phyloP scores from a whole-genome alignment of 2,797 vertebrate genomes.

The Chrysolophus pictus region DNA sequence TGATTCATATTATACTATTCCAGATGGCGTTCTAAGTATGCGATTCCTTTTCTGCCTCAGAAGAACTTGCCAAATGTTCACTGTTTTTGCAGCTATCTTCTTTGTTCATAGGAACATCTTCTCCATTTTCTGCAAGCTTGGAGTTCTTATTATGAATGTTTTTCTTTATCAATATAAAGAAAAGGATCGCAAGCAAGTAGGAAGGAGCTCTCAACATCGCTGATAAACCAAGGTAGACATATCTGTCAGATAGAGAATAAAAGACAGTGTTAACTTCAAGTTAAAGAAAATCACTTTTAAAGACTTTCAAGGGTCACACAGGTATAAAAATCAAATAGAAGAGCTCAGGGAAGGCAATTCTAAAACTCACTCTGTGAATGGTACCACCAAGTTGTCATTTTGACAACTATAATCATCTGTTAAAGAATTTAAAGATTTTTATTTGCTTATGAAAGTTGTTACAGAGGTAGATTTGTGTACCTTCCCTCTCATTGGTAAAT shows the following conservation, averaged over 20 bases:
- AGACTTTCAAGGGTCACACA: background rate
- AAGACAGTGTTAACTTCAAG: no score
- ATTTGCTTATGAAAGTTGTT: background rate
- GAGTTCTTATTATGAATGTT: conserved; percentile 30
- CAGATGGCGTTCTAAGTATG: conserved; percentile 44
- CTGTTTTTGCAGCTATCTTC: conserved; percentile 26
- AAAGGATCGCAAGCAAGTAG: conserved; percentile 2
- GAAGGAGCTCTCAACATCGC: conserved; percentile 41
- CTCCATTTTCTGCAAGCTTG: conserved; percentile 13
- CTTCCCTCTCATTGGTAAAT: background rate
- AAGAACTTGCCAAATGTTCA: background rate
- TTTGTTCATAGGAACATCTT: conserved; percentile 11
- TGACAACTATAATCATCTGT: background rate
- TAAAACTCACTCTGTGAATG: background rate
- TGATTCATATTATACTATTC: background rate
- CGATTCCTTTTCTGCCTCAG: conserved; percentile 51
- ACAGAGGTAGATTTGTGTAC: background rate
- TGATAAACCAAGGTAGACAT: conserved; percentile 57
- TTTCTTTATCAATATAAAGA: conserved; percentile 50
- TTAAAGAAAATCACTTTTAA: background rate
- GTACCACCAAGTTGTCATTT: background rate
- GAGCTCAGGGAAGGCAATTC: accelerated
- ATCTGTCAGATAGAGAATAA: conserved; percentile 14
- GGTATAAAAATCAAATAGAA: background rate
- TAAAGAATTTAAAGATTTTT: background rate